Evolutionary conservation across 2,888 invertebrate genomes (phyloP).

Genomic region (Thelaira solivaga): DNA sequence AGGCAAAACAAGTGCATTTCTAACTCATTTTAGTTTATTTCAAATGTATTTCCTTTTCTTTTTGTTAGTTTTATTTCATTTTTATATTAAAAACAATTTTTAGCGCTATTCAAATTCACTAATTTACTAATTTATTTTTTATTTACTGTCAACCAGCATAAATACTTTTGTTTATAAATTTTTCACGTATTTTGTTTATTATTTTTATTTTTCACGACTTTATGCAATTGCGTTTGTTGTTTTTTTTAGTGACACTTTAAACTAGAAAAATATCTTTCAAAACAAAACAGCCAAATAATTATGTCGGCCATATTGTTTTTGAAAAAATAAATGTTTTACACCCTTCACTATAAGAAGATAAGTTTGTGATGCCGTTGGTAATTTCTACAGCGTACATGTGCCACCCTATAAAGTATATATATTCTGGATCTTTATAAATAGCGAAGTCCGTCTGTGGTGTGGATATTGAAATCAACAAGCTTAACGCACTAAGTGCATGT

Average conservation of each 20-base stretch:
- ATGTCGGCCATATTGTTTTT: conserved; percentile 58
- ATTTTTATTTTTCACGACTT: conserved; percentile 21
- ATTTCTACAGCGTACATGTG: too few relatives aligned
- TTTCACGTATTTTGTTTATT: conserved; percentile 23
- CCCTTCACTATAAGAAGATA: too few relatives aligned
- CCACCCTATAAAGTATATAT: too few relatives aligned
- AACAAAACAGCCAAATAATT: conserved; percentile 46
- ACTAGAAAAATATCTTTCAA: conserved; percentile 23
- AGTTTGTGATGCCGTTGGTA: too few relatives aligned
- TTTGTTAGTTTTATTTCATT: too few relatives aligned
- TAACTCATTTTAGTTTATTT: too few relatives aligned
- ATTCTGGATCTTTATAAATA: too few relatives aligned
- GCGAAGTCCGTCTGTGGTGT: too few relatives aligned
- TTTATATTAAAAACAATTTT: background rate
- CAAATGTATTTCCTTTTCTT: background rate
- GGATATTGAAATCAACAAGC: too few relatives aligned
- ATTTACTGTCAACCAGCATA: background rate
- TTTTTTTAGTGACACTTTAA: background rate
- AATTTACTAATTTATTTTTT: conserved; percentile 41
- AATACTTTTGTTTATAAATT: conserved; percentile 25
- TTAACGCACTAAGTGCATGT: too few relatives aligned
- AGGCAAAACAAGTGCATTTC: too few relatives aligned
- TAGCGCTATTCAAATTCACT: conserved; percentile 30
- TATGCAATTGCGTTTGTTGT: background rate
- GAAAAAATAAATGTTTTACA: background rate